These are phyloP conservation scores for Spea bombifrons DNA, from an alignment of 2,113 vertebrate genomes.

Conservation along the genomic window DNA sequence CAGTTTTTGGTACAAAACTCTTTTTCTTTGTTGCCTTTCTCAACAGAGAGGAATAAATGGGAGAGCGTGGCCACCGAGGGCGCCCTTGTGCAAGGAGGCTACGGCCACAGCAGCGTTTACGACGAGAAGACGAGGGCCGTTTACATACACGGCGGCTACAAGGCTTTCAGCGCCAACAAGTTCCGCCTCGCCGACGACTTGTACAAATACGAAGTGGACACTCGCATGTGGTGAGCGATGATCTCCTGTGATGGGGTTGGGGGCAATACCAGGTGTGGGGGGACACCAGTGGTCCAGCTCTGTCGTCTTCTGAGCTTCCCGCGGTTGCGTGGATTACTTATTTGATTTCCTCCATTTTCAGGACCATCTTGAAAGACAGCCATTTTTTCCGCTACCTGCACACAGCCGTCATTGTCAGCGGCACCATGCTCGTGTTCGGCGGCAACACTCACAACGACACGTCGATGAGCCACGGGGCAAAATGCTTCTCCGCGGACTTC, in stretches of 20 bases:
- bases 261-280: too few species aligned
- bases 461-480: constrained; percentile 94
- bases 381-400: constrained; percentile 93
- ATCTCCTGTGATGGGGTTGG: not conserved
- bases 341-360: constrained; percentile 53
- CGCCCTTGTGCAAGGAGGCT: constrained; percentile 91
- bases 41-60: constrained; percentile 80
- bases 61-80: constrained; percentile 72
- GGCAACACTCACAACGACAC: constrained; percentile 98
- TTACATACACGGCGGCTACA: constrained; percentile 94
- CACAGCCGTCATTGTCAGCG: constrained; percentile 84
- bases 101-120: constrained; percentile 94
- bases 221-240: constrained; percentile 78
- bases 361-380: constrained; percentile 91
- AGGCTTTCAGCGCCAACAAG: constrained; percentile 94
- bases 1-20: too few species aligned
- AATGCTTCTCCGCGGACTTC: constrained; percentile 96
- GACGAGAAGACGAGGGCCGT: constrained; percentile 77
- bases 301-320: too few species aligned
- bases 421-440: constrained; percentile 92
- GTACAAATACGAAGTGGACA: constrained; percentile 85
- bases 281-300: too few species aligned
- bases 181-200: constrained; percentile 91
- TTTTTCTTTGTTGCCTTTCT: fast-evolving
- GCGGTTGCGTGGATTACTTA: not conserved